phyloP scores from a whole-genome alignment of 2,797 vertebrate species.

The Knipowitschia caucasica region DNA sequence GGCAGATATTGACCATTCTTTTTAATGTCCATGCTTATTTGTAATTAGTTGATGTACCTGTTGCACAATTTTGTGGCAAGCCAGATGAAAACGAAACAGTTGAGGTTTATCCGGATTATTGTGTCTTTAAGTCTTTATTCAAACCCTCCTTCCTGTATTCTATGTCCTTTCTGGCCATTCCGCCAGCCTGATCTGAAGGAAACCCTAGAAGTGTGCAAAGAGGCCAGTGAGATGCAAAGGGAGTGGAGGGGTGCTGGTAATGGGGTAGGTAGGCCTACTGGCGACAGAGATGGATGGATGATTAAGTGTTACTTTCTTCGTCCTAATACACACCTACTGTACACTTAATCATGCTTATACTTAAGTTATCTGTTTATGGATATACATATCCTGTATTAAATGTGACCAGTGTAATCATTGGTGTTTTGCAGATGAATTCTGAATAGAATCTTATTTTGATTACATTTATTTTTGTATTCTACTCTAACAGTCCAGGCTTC shows the following conservation, averaged over 20 bases:
- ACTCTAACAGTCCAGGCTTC: not conserved
- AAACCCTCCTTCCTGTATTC: conserved; percentile 51
- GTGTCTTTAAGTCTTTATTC: too few species aligned
- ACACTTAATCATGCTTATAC: too few species aligned
- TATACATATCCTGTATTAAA: too few species aligned
- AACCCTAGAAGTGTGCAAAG: conserved; percentile 81
- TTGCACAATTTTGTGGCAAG: too few species aligned
- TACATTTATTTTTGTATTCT: not conserved
- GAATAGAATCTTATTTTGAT: not conserved
- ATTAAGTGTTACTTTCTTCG: conserved; percentile 73
- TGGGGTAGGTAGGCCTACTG: conserved; percentile 51
- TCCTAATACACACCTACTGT: too few species aligned
- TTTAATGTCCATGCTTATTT: conserved; percentile 16
- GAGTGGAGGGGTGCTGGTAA: conserved; percentile 25
- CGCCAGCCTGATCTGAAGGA: conserved; percentile 68
- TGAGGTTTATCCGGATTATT: too few species aligned
- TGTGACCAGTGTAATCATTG: too few species aligned
- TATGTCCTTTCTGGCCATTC: conserved; percentile 64
- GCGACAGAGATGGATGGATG: conserved; percentile 80
- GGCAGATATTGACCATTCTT: conserved; percentile 6
- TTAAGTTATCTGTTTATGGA: too few species aligned
- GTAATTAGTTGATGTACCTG: too few species aligned
- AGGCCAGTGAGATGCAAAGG: conserved; percentile 28
- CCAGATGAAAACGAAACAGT: too few species aligned
- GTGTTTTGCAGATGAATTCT: too few species aligned